phyloP scores from a whole-genome alignment of 2,113 vertebrate genomes.

The Alethe castanea region DNA sequence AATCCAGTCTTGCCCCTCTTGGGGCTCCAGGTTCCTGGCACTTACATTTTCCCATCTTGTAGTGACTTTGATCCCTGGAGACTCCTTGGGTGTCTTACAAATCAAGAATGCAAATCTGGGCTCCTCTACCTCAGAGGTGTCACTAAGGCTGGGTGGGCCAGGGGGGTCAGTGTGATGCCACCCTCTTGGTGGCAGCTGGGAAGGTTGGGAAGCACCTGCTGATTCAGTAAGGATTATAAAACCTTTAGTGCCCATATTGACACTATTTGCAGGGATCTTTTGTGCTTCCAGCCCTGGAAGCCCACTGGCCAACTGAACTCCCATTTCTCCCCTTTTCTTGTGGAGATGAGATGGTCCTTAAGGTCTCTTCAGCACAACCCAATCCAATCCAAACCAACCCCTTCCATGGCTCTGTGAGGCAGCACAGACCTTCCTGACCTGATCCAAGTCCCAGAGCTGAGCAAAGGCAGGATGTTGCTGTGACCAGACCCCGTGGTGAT shows the following conservation, averaged over 20 bases:
- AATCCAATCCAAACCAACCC: neutral
- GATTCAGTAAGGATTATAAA: neutral
- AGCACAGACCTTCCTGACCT: neutral
- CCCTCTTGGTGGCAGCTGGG: neutral
- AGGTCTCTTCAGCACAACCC: neutral
- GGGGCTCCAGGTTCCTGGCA: neutral
- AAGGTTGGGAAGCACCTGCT: neutral
- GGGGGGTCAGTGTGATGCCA: neutral
- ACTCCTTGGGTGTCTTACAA: neutral
- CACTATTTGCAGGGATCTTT: neutral
- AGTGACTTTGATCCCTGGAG: conserved; percentile 2
- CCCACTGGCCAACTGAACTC: neutral
- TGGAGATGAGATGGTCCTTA: neutral
- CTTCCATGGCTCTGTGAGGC: neutral
- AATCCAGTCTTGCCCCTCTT: neutral
- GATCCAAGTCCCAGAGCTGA: neutral
- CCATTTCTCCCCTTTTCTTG: neutral
- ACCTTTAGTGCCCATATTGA: neutral
- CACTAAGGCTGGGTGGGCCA: neutral
- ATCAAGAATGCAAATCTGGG: neutral
- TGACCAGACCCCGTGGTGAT: neutral
- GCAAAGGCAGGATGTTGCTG: neutral
- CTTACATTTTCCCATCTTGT: neutral
- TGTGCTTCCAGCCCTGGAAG: neutral
- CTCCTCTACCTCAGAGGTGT: neutral